phyloP scores from a whole-genome alignment of 2,888 invertebrate species.

The Celastrina argiolus region DNA sequence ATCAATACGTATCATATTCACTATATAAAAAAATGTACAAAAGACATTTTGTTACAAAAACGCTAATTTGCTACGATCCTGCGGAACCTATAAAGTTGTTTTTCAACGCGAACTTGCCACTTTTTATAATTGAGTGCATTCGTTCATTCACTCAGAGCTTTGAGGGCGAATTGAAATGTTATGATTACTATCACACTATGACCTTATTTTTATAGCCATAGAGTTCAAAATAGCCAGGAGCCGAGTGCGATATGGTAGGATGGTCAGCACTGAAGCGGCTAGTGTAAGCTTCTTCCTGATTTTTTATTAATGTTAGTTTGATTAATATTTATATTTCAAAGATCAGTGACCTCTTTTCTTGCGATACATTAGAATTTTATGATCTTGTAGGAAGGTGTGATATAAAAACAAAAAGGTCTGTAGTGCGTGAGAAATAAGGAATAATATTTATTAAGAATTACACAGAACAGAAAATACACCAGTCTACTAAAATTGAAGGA shows the following conservation, averaged over 20 bases:
- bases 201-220: constrained; percentile 28
- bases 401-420: too few species aligned
- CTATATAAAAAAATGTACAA: too few species aligned
- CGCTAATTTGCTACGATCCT: not conserved
- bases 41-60: too few species aligned
- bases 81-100: not conserved
- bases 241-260: constrained; percentile 67
- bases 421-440: too few species aligned
- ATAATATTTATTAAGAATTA: too few species aligned
- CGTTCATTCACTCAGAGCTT: constrained; percentile 70
- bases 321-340: constrained; percentile 32
- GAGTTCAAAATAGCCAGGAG: constrained; percentile 29
- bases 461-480: too few species aligned
- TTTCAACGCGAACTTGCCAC: not conserved
- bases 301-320: constrained; percentile 40
- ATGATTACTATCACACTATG: constrained; percentile 32
- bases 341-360: constrained; percentile 28
- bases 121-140: constrained; percentile 29
- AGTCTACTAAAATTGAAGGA: too few species aligned
- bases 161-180: constrained; percentile 40
- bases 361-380: constrained; percentile 25
- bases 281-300: constrained; percentile 53
- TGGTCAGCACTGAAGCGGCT: constrained; percentile 59
- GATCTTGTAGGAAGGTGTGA: not conserved
- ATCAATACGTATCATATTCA: too few species aligned